phyloP scores from a whole-genome alignment of 1,140 invertebrate species.

The Teleopsis dalmanni region DNA sequence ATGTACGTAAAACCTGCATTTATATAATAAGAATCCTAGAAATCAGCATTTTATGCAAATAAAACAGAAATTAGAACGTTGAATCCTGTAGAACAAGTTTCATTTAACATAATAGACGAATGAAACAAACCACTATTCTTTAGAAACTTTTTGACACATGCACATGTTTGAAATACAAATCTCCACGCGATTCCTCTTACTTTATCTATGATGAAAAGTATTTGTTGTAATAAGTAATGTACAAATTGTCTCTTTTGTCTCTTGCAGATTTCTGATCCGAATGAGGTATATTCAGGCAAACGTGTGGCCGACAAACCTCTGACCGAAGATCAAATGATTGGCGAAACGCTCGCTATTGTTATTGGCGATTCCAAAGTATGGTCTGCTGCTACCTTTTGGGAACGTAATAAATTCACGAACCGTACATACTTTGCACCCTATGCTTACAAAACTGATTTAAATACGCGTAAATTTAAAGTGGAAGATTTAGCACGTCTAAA shows the following conservation, averaged over 20 bases:
- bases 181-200: not conserved
- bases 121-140: too few relatives aligned
- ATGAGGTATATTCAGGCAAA: slow-evolving; percentile 89
- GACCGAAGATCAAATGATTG: slow-evolving; percentile 90
- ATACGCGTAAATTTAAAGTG: slow-evolving; percentile 75
- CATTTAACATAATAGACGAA: not conserved
- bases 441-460: slow-evolving; percentile 80
- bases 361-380: slow-evolving; percentile 87
- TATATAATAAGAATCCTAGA: slow-evolving; percentile 5
- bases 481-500: slow-evolving; percentile 81
- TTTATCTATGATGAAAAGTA: too few relatives aligned
- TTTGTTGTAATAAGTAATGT: too few relatives aligned
- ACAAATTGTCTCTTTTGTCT: too few relatives aligned
- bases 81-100: slow-evolving; percentile 5
- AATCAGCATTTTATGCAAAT: slow-evolving; percentile 13
- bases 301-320: slow-evolving; percentile 79
- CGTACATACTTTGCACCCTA: slow-evolving; percentile 88
- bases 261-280: slow-evolving; percentile 75
- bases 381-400: slow-evolving; percentile 90
- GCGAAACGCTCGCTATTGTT: slow-evolving; percentile 82
- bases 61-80: slow-evolving; percentile 10
- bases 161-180: not conserved
- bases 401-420: slow-evolving; percentile 91
- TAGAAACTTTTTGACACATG: too few relatives aligned
- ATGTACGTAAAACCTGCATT: slow-evolving; percentile 11